phyloP scores from a whole-genome alignment of 1,140 invertebrate species.

The Bombus terrestris region DNA sequence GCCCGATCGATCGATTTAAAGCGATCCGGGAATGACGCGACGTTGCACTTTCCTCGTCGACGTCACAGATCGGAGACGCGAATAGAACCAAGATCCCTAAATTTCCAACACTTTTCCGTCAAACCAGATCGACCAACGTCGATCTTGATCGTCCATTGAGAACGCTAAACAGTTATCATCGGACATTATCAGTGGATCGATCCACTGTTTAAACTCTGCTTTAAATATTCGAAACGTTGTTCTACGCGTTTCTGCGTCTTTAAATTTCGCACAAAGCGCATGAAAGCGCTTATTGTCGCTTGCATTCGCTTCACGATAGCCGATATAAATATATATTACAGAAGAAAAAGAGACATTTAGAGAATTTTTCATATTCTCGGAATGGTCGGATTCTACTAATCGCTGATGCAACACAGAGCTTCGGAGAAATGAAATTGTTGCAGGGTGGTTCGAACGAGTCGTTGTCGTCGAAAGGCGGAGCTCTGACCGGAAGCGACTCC shows the following conservation, averaged over 20 bases:
- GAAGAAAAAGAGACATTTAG: too few species aligned
- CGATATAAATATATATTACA: too few species aligned
- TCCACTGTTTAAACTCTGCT: too few species aligned
- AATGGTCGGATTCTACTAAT: neutral
- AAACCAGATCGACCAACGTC: slow-evolving; percentile 48
- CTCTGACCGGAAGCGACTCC: slow-evolving; percentile 83
- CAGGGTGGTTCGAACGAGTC: slow-evolving; percentile 89
- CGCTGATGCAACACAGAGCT: neutral
- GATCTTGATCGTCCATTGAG: neutral
- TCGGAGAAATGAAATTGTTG: slow-evolving; percentile 38
- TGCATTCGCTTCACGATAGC: too few species aligned
- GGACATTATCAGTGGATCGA: neutral
- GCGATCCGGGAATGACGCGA: slow-evolving; percentile 47
- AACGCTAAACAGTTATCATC: neutral
- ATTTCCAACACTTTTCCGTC: slow-evolving; percentile 76
- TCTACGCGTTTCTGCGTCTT: too few species aligned
- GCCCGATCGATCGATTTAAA: slow-evolving; percentile 46
- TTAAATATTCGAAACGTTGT: too few species aligned
- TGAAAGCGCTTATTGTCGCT: too few species aligned
- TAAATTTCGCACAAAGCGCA: too few species aligned
- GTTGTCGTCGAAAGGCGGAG: slow-evolving; percentile 85
- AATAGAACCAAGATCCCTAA: slow-evolving; percentile 78
- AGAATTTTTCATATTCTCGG: neutral
- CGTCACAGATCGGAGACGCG: slow-evolving; percentile 73
- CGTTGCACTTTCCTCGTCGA: slow-evolving; percentile 67